These are phyloP conservation scores for Ammospiza maritima DNA, from an alignment of 2,797 vertebrate genomes.

Conservation along the genomic window DNA sequence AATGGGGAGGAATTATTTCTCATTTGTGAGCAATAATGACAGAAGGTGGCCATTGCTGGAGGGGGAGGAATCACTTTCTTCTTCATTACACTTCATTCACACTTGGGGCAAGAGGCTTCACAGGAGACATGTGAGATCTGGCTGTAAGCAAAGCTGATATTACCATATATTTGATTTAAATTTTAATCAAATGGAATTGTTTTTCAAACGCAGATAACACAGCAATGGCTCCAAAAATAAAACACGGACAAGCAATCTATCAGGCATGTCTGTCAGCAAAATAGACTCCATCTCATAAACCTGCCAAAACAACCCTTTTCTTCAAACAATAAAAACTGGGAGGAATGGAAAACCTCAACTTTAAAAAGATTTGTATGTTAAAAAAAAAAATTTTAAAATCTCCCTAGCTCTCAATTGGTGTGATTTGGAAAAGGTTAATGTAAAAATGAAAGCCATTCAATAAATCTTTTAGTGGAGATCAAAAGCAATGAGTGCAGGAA, in stretches of 20 bases:
- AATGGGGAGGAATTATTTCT: not conserved
- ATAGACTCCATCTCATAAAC: conserved; percentile 60
- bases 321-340: conserved; percentile 44
- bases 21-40: not conserved
- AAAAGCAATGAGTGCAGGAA: conserved; percentile 64
- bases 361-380: not conserved
- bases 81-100: not conserved
- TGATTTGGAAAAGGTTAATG: conserved; percentile 53
- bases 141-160: not conserved
- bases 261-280: conserved; percentile 57
- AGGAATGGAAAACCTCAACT: conserved; percentile 25
- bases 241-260: conserved; percentile 19
- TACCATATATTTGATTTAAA: conserved; percentile 39
- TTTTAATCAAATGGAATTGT: conserved; percentile 26
- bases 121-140: not conserved
- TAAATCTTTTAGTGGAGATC: conserved; percentile 68
- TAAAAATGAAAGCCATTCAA: conserved; percentile 22
- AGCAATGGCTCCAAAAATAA: conserved; percentile 40
- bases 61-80: not conserved
- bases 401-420: not conserved
- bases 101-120: not conserved
- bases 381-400: not conserved
- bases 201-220: conserved; percentile 36
- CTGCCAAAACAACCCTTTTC: conserved; percentile 58
- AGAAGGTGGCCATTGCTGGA: not conserved